Evolutionary conservation across 2,888 invertebrate species (phyloP).

Genomic region (Syrista parreyssii): DNA sequence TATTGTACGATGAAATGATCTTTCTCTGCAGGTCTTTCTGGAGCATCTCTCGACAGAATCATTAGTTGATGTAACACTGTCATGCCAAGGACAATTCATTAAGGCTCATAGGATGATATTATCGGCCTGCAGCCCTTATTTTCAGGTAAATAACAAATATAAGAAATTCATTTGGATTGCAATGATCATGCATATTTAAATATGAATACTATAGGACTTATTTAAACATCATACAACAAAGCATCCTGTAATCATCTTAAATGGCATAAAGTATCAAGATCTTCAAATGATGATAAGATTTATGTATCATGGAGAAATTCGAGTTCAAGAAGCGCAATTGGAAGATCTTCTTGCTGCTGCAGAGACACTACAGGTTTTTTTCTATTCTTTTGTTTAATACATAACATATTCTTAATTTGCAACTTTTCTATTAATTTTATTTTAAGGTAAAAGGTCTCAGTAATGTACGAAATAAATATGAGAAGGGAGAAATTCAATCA

Average conservation of each 20-base stretch:
- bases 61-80: slow-evolving; percentile 67
- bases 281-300: slow-evolving; percentile 66
- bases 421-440: not conserved
- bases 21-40: slow-evolving; percentile 56
- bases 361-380: slow-evolving; percentile 60
- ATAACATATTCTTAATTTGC: not conserved
- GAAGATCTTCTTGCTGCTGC: slow-evolving; percentile 64
- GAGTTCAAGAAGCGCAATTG: slow-evolving; percentile 65
- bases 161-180: not conserved
- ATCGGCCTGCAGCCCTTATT: slow-evolving; percentile 68
- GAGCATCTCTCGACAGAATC: slow-evolving; percentile 65
- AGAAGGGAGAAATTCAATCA: slow-evolving; percentile 38
- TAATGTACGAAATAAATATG: slow-evolving; percentile 58
- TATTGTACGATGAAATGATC: not conserved
- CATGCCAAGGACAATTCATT: slow-evolving; percentile 67
- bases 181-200: not conserved
- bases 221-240: slow-evolving; percentile 62
- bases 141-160: slow-evolving; percentile 57
- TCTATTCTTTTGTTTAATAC: not conserved
- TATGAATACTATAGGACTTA: slow-evolving; percentile 56
- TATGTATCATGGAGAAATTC: slow-evolving; percentile 69
- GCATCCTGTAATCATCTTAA: slow-evolving; percentile 66
- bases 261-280: slow-evolving; percentile 63
- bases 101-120: slow-evolving; percentile 68
- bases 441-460: slow-evolving; percentile 64